Evolutionary conservation across 2,797 vertebrate genomes (phyloP), one percentile per base, ranked within the genome.

Genomic region (Tolypeutes matacus): DNA sequence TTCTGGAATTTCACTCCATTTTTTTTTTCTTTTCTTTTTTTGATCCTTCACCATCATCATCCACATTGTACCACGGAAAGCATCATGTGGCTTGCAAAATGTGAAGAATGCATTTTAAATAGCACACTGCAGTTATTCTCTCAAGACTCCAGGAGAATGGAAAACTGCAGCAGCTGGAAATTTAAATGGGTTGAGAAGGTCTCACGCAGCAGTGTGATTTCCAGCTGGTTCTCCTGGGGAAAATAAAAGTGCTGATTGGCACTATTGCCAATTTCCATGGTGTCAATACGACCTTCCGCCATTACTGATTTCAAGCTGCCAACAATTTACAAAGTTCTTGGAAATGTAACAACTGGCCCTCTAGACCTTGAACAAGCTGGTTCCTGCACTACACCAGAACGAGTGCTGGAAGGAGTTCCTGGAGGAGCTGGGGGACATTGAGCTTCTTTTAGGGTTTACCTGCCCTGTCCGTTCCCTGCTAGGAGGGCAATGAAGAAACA

Each of bases 151-250:
- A 27, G 36, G 5, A 18, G 7, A 7, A 31, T 8, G 18, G 1
- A 34, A 12, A 20, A 13, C 3, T 14, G 17, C 1, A 0, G 1
- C 10, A 12, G 7, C 0, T 0, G 2, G 49, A 70, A 36, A 70
- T 70, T 3, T 17, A 3, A 4, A 49, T 15, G 14, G 3, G 1
- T 14, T 10, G 7, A 46, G 8, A 49, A 36, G 29, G 39, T 62
- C 39, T 21, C 1, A 1, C 0, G 3, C 1, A 6, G 34, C 4
- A 29, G 4, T 13, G 4, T 18, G 27, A 13, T 20, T 34, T n/a
- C 51, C 11, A n/a, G 7, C 58, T 15, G 1, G 20, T 14, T 36
- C 2, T n/a, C 13, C 65, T 11, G 15, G 3, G 21, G 3, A 23
- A 7, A 27, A 29, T 5, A 39, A 29, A 29, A 5, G 15, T 21